Conservation (phyloP, 1,140 invertebrate species). For the Papilio xuthus region DNA sequence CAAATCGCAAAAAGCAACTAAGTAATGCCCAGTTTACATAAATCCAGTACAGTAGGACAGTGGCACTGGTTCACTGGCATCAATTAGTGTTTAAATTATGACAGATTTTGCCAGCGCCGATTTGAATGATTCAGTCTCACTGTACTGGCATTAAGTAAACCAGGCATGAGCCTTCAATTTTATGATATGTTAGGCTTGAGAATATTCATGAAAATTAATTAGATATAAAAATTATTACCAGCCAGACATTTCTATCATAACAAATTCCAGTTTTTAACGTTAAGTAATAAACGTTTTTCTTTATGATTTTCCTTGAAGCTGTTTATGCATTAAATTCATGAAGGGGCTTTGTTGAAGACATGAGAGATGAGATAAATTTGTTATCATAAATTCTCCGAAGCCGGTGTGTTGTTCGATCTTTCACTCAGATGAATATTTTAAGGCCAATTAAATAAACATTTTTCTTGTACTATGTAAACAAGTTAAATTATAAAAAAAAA, state of each 20-base stretch:
- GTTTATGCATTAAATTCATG: conserved; percentile 36
- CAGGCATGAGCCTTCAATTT: background rate
- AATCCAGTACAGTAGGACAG: too few species aligned
- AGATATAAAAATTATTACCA: background rate
- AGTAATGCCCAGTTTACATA: too few species aligned
- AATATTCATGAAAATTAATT: background rate
- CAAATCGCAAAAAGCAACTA: too few species aligned
- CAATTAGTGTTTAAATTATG: too few species aligned
- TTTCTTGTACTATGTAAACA: too few species aligned
- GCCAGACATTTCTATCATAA: background rate
- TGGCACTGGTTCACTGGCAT: too few species aligned
- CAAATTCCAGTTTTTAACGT: conserved; percentile 4
- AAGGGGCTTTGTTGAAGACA: conserved; percentile 26
- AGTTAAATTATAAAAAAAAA: too few species aligned
- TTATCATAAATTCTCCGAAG: background rate
- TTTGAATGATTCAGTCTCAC: too few species aligned
- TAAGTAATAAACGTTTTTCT: conserved; percentile 19
- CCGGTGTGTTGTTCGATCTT: background rate
- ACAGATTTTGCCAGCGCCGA: too few species aligned
- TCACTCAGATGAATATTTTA: background rate
- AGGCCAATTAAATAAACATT: background rate
- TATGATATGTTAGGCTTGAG: too few species aligned
- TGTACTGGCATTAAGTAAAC: too few species aligned
- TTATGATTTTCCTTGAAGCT: conserved; percentile 17
- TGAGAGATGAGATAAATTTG: conserved; percentile 29